A percentile compares a stretch with the other conserved stretches of the same genome.
Conservation (phyloP, 2,797 vertebrate species). For the Cryptoprocta ferox region DNA sequence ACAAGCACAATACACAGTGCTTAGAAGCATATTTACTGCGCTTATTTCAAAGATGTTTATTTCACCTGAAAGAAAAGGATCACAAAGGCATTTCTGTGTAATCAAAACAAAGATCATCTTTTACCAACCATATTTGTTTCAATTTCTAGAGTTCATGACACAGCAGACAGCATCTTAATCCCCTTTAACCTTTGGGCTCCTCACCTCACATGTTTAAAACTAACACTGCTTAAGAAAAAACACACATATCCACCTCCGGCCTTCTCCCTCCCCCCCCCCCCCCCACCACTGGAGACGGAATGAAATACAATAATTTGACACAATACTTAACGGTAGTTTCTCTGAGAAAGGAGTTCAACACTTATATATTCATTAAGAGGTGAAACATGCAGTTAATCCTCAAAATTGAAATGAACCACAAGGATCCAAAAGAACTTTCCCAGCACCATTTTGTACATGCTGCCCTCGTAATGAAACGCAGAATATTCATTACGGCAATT, state of each 20-base stretch:
- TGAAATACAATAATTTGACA: conserved; percentile 46
- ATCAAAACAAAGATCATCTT: conserved; percentile 71
- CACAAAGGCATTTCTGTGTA: conserved; percentile 65
- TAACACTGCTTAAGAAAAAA: conserved; percentile 36
- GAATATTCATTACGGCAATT: not conserved
- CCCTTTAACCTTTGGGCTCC: conserved; percentile 68
- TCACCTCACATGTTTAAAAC: conserved; percentile 72
- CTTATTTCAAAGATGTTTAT: conserved; percentile 79
- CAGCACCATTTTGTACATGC: not conserved
- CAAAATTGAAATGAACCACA: not conserved
- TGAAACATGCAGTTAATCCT: conserved; percentile 60
- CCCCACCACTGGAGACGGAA: not conserved
- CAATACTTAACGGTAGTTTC: conserved; percentile 53
- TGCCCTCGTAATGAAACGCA: not conserved
- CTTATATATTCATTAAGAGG: conserved; percentile 50
- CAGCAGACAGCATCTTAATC: conserved; percentile 59
- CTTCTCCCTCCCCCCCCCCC: too few species aligned
- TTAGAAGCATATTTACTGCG: conserved; percentile 76
- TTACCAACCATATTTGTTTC: conserved; percentile 54
- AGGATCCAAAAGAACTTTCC: not conserved
- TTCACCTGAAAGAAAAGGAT: conserved; percentile 60
- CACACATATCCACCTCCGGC: not conserved
- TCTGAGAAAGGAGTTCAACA: not conserved
- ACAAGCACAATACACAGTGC: conserved; percentile 53
- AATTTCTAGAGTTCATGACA: conserved; percentile 27